phyloP scores from a whole-genome alignment of 2,113 vertebrate species.

The Stigmatopora argus region DNA sequence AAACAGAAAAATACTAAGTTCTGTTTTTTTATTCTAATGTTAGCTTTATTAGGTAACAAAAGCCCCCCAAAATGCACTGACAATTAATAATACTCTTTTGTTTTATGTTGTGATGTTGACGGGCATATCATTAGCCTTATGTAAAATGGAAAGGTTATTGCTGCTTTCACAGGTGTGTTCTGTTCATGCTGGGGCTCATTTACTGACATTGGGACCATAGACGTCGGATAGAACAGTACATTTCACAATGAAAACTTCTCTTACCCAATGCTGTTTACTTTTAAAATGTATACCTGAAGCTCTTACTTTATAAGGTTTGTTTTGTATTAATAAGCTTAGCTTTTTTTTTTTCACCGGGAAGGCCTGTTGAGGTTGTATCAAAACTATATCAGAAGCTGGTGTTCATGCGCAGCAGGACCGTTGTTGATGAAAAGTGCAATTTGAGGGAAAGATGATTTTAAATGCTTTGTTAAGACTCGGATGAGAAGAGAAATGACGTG shows the following conservation, averaged over 20 bases:
- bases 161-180: conserved; percentile 36
- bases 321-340: conserved; percentile 49
- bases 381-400: conserved; percentile 15
- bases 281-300: conserved; percentile 53
- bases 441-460: conserved; percentile 13
- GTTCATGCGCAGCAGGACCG: background rate
- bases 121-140: conserved; percentile 6
- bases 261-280: conserved; percentile 42
- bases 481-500: conserved; percentile 12
- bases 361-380: conserved; percentile 56
- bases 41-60: conserved; percentile 6
- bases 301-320: conserved; percentile 46
- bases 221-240: conserved; percentile 5
- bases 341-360: conserved; percentile 43
- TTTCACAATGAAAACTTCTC: conserved; percentile 36
- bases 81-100: conserved; percentile 1
- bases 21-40: conserved; percentile 6
- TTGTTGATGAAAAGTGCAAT: conserved; percentile 48
- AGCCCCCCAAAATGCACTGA: conserved; percentile 9
- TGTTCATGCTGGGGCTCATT: conserved; percentile 28
- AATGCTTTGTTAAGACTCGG: conserved; percentile 33
- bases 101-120: conserved; percentile 6
- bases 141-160: conserved; percentile 16
- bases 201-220: conserved; percentile 14
- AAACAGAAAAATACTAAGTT: no score